A percentile compares a stretch with the other conserved stretches of the same genome.
These are phyloP conservation scores for Strigops habroptila DNA, from an alignment of 2,113 vertebrate genomes.

Conservation along the genomic window DNA sequence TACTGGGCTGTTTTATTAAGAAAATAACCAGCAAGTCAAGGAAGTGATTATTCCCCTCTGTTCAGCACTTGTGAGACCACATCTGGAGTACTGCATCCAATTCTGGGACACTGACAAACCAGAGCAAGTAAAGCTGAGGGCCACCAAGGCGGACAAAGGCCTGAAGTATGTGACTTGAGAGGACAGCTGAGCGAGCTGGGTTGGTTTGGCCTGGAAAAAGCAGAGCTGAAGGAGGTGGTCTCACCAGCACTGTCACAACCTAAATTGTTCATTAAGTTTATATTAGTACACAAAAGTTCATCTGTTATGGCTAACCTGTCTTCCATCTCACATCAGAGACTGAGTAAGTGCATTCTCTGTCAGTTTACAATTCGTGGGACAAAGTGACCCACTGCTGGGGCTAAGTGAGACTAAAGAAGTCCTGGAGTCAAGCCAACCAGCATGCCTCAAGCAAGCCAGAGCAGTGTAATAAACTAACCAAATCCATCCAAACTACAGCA, in stretches of 20 bases:
- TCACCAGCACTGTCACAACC: neutral
- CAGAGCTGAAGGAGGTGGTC: neutral
- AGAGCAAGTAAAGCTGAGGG: conserved; percentile 23
- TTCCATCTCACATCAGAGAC: neutral
- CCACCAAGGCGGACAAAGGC: conserved; percentile 46
- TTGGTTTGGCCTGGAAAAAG: neutral
- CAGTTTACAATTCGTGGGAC: neutral
- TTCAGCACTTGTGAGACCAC: conserved; percentile 50
- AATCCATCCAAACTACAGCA: conserved; percentile 37
- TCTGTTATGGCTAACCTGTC: neutral
- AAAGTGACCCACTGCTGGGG: neutral
- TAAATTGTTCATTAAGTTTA: neutral
- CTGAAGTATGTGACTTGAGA: conserved; percentile 12
- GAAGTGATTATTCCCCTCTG: conserved; percentile 45
- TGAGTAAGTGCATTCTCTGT: neutral
- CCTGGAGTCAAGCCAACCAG: neutral
- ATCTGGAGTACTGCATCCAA: conserved; percentile 38
- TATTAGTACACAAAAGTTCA: neutral
- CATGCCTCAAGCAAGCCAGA: neutral
- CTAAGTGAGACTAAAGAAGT: neutral
- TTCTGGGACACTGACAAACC: conserved; percentile 17
- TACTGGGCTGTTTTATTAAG: conserved; percentile 58
- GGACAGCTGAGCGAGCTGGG: neutral
- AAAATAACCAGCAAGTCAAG: conserved; percentile 45
- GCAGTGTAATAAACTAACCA: conserved; percentile 42